Evolutionary conservation across 2,888 invertebrate genomes (phyloP).

Genomic region (Drosophila mayaguana): DNA sequence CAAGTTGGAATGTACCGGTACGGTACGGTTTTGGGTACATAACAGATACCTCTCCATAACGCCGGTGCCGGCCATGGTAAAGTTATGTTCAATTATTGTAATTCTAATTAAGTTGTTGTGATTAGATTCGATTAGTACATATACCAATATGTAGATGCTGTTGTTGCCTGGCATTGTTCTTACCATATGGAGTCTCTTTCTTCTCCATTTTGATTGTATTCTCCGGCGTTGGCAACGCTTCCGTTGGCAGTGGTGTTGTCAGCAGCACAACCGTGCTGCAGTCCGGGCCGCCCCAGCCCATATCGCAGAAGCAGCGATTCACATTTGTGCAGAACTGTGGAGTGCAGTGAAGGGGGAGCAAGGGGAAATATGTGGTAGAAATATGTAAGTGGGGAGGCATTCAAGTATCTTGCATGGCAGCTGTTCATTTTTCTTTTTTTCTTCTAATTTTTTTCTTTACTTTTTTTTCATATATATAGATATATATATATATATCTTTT

Average conservation of each 20-base stretch:
- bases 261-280: slow-evolving; percentile 92
- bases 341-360: slow-evolving; percentile 2
- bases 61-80: slow-evolving; percentile 51
- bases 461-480: too few relatives aligned
- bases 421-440: background rate
- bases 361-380: slow-evolving; percentile 18
- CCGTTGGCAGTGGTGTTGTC: slow-evolving; percentile 87
- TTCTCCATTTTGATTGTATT: slow-evolving; percentile 90
- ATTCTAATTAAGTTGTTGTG: slow-evolving; percentile 18
- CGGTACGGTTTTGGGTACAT: slow-evolving; percentile 26
- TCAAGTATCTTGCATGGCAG: slow-evolving; percentile 10
- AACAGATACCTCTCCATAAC: slow-evolving; percentile 48
- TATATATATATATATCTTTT: background rate
- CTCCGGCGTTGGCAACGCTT: slow-evolving; percentile 87
- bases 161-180: slow-evolving; percentile 82
- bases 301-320: slow-evolving; percentile 96
- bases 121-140: slow-evolving; percentile 33
- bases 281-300: slow-evolving; percentile 94
- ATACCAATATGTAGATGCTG: slow-evolving; percentile 11
- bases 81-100: slow-evolving; percentile 39
- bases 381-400: slow-evolving; percentile 22
- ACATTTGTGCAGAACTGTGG: slow-evolving; percentile 95
- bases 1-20: slow-evolving; percentile 15
- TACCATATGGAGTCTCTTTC: slow-evolving; percentile 97
- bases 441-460: too few relatives aligned